These are phyloP conservation scores for Gibbula magus DNA, from an alignment of 2,888 invertebrate species.

Conservation along the genomic window DNA sequence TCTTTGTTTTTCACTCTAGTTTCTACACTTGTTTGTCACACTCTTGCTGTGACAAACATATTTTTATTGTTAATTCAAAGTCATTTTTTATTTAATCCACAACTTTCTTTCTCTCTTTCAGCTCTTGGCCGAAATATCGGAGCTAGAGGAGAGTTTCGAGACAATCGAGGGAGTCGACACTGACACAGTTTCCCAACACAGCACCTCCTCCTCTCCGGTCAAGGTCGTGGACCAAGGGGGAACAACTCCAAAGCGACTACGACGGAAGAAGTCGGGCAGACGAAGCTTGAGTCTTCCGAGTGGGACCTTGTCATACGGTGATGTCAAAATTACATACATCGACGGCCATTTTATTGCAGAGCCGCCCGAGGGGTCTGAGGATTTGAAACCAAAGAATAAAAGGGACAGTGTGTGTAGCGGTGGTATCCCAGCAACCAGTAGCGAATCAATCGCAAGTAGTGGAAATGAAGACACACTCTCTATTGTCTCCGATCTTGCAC, in stretches of 20 bases:
- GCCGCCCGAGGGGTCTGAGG: neutral
- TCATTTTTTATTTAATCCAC: no score
- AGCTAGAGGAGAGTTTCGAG: slow-evolving; percentile 55
- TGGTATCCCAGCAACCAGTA: neutral
- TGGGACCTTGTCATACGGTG: slow-evolving; percentile 42
- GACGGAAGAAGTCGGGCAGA: slow-evolving; percentile 24
- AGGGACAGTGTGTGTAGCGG: neutral
- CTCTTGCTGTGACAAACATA: no score
- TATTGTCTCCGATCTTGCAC: slow-evolving; percentile 31
- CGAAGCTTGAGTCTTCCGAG: slow-evolving; percentile 48
- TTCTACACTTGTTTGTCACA: no score
- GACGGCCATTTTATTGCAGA: slow-evolving; percentile 46
- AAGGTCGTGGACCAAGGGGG: slow-evolving; percentile 11
- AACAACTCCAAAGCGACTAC: neutral
- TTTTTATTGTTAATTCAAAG: no score
- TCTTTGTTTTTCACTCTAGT: no score
- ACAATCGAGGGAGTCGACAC: neutral
- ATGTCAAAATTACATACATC: slow-evolving; percentile 43
- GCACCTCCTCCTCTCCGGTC: neutral
- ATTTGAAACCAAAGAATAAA: neutral
- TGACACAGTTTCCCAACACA: slow-evolving; percentile 8
- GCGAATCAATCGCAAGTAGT: neutral
- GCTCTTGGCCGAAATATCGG: slow-evolving; percentile 68
- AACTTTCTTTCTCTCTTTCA: slow-evolving; percentile 45
- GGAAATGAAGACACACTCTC: slow-evolving; percentile 10